Conservation (phyloP, 2,113 vertebrate species). For the Corythoichthys intestinalis region DNA sequence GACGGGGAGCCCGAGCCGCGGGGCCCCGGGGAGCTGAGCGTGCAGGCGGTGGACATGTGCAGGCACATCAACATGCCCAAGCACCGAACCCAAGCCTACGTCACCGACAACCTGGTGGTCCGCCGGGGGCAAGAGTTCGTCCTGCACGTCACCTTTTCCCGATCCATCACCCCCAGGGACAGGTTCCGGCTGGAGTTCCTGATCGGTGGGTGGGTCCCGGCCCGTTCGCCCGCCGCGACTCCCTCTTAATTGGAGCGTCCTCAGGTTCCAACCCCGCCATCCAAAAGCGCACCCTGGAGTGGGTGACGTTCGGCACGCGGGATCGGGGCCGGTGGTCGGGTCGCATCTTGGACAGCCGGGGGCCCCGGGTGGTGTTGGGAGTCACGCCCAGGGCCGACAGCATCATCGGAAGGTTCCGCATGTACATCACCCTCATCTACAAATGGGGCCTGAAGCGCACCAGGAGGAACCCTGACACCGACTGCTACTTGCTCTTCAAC, state of each 20-base stretch:
- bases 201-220: conserved; percentile 76
- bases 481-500: conserved; percentile 89
- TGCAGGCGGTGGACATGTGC: conserved; percentile 66
- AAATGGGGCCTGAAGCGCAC: conserved; percentile 68
- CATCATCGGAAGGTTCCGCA: conserved; percentile 82
- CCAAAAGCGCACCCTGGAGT: conserved; percentile 76
- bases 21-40: conserved; percentile 11
- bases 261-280: conserved; percentile 75
- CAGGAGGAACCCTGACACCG: conserved; percentile 52
- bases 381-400: conserved; percentile 75
- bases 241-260: not conserved
- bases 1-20: not conserved
- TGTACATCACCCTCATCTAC: conserved; percentile 70
- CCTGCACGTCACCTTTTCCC: conserved; percentile 74
- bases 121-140: conserved; percentile 77
- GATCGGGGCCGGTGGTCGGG: conserved; percentile 71
- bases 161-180: conserved; percentile 56
- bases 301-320: conserved; percentile 48
- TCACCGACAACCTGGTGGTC: conserved; percentile 72
- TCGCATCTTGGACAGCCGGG: conserved; percentile 49
- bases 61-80: conserved; percentile 70
- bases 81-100: conserved; percentile 76
- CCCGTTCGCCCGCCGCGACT: no score
- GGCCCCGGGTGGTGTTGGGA: conserved; percentile 55
- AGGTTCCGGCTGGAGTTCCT: conserved; percentile 80